Conservation (phyloP, 2,797 vertebrate species). For the Pipistrellus pipistrellus region DNA sequence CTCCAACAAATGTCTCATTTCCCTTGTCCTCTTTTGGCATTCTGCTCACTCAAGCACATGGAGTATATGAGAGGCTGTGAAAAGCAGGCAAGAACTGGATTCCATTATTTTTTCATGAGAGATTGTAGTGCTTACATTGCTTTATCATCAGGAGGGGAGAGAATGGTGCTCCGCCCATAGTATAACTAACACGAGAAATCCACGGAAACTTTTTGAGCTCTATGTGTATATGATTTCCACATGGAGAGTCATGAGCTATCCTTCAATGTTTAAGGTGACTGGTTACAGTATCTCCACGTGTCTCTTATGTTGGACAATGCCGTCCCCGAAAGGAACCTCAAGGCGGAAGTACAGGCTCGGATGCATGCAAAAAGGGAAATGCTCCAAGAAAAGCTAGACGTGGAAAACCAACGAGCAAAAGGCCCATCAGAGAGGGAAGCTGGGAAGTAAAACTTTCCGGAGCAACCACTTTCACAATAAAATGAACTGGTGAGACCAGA, state of each 20-base stretch:
- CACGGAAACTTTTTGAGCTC: slow-evolving; percentile 80
- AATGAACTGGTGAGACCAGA: slow-evolving; percentile 86
- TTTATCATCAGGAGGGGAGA: slow-evolving; percentile 26
- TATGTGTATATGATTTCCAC: slow-evolving; percentile 69
- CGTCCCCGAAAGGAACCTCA: too few species aligned
- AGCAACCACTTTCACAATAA: slow-evolving; percentile 80
- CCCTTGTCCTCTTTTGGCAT: background rate
- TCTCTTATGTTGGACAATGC: slow-evolving; percentile 75
- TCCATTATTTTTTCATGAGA: background rate
- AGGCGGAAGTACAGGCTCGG: slow-evolving; percentile 80
- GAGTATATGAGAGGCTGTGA: slow-evolving; percentile 19
- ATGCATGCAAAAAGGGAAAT: slow-evolving; percentile 76
- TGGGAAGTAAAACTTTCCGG: slow-evolving; percentile 73
- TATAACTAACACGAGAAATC: slow-evolving; percentile 84
- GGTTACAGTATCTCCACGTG: slow-evolving; percentile 72
- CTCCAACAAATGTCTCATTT: background rate
- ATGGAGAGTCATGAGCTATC: slow-evolving; percentile 81
- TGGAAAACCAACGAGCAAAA: slow-evolving; percentile 79
- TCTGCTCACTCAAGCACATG: background rate
- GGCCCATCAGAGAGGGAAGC: slow-evolving; percentile 79
- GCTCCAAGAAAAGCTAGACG: slow-evolving; percentile 81
- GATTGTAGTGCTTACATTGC: background rate
- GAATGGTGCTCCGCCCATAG: slow-evolving; percentile 62
- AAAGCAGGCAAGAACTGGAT: slow-evolving; percentile 58
- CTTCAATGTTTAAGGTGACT: slow-evolving; percentile 78